Conservation (phyloP, 2,113 vertebrate species). For the Protobothrops flavoviridis region DNA sequence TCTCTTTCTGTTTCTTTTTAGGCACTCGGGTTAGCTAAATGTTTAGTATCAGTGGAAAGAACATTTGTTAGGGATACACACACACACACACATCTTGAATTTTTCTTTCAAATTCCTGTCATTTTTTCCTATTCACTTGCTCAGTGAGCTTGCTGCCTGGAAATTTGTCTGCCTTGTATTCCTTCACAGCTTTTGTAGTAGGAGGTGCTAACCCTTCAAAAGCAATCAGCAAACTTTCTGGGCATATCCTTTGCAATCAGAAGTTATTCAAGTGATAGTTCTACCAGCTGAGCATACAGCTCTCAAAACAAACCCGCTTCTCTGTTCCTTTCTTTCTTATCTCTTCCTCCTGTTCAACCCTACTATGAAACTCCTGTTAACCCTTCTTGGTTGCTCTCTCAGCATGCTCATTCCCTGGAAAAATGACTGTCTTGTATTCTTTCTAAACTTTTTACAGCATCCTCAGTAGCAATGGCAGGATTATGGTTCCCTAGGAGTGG, state of each 20-base stretch:
- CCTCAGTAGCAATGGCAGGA: not conserved
- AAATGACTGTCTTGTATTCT: not conserved
- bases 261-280: not conserved
- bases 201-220: not conserved
- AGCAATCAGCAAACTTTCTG: not conserved
- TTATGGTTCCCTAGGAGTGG: not conserved
- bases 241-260: not conserved
- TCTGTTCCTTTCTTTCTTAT: not conserved
- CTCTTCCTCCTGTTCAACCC: not conserved
- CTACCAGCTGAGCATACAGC: not conserved
- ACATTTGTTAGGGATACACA: not conserved
- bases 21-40: not conserved
- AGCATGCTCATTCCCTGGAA: not conserved
- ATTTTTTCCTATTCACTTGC: not conserved
- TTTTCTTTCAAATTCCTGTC: not conserved
- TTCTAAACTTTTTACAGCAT: not conserved
- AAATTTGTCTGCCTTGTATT: not conserved
- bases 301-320: not conserved
- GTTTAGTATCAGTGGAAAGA: not conserved
- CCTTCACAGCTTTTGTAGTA: not conserved
- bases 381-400: not conserved
- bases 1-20: not conserved
- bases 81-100: not conserved
- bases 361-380: not conserved
- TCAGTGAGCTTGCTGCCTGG: not conserved